A percentile compares a stretch with the other conserved stretches of the same genome.
Evolutionary conservation across 92 coral and sea anemone genomes (phyloP).

Genomic region (Micromussa lordhowensis): DNA sequence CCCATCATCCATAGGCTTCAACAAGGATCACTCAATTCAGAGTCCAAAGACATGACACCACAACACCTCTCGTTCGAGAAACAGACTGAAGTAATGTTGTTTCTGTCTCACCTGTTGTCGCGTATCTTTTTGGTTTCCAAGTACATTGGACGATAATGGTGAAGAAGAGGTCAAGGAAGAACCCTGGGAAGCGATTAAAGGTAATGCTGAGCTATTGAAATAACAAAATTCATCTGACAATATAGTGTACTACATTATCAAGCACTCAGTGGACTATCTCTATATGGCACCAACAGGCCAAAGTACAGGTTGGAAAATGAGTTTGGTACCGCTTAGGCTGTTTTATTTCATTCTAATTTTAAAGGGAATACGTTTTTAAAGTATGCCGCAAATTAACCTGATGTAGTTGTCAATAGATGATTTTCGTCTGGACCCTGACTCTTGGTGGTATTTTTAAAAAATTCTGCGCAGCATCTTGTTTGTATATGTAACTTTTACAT

Average conservation of each 20-base stretch:
- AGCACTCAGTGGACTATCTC: background rate
- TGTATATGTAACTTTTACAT: no score
- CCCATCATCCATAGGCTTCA: background rate
- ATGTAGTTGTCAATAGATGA: background rate
- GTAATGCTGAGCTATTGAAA: background rate
- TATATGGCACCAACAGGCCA: background rate
- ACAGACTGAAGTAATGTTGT: background rate
- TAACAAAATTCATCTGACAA: background rate
- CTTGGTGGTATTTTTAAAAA: background rate
- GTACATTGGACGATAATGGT: slow-evolving; percentile 19
- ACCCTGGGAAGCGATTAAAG: background rate
- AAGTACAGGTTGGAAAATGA: background rate
- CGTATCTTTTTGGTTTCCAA: slow-evolving; percentile 51
- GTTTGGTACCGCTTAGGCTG: background rate
- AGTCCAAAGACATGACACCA: background rate
- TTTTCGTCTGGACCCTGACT: background rate
- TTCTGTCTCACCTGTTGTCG: slow-evolving; percentile 61
- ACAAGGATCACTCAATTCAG: background rate
- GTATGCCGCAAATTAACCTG: no score
- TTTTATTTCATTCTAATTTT: background rate
- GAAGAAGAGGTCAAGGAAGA: slow-evolving; percentile 12
- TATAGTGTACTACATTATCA: background rate
- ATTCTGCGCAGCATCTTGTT: background rate
- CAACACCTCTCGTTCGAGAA: background rate
- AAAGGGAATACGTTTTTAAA: no score